phyloP scores from a whole-genome alignment of 2,888 invertebrate species.

The Zelleria hepariella region DNA sequence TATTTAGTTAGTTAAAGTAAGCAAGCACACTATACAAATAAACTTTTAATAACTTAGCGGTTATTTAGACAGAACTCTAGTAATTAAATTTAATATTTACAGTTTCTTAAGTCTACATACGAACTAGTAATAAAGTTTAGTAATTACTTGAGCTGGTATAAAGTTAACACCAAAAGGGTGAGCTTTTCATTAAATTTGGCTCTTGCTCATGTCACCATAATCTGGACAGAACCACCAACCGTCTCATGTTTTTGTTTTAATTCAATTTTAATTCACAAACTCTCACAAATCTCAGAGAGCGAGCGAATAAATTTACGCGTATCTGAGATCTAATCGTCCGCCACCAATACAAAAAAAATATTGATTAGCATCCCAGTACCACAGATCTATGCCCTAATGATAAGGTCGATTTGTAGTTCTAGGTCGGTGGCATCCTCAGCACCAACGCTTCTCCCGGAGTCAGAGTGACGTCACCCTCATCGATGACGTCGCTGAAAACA shows the following conservation, averaged over 20 bases:
- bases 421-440: slow-evolving; percentile 22
- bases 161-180: no score
- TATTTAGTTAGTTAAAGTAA: no score
- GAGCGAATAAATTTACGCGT: no score
- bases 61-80: neutral
- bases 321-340: no score
- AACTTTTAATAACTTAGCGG: neutral
- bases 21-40: neutral
- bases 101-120: neutral
- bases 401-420: no score
- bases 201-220: no score
- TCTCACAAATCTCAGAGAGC: no score
- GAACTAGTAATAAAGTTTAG: neutral
- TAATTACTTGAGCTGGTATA: no score
- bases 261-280: no score
- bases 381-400: neutral
- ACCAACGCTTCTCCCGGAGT: slow-evolving; percentile 37
- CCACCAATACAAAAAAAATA: neutral
- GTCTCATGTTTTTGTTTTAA: no score
- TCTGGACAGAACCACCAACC: no score
- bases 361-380: neutral
- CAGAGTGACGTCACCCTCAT: slow-evolving; percentile 22
- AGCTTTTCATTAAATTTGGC: no score
- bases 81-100: neutral
- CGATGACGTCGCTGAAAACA: slow-evolving; percentile 25